phyloP scores from a whole-genome alignment of 2,888 invertebrate species.

The Operophtera brumata region DNA sequence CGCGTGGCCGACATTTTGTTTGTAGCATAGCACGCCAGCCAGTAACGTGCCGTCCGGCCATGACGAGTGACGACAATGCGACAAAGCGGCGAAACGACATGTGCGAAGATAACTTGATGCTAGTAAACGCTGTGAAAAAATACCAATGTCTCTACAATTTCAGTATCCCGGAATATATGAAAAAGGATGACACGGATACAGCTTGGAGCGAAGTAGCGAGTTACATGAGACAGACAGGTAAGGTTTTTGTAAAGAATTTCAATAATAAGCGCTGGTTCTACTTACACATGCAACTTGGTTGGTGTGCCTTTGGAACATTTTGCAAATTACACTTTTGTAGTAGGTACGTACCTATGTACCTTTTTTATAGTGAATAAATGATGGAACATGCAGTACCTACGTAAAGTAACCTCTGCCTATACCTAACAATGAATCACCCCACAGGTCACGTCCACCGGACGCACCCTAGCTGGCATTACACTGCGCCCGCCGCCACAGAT shows the following conservation, averaged over 20 bases:
- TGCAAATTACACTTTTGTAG: too few species aligned
- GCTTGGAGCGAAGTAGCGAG: conserved; percentile 49
- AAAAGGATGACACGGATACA: conserved; percentile 46
- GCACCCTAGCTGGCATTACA: too few species aligned
- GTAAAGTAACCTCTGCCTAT: too few species aligned
- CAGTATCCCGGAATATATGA: conserved; percentile 43
- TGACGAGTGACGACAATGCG: conserved; percentile 31
- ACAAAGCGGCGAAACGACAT: conserved; percentile 29
- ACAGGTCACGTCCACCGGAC: too few species aligned
- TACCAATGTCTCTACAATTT: conserved; percentile 48
- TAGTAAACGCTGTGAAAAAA: conserved; percentile 45
- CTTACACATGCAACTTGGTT: too few species aligned
- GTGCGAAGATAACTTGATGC: conserved; percentile 44
- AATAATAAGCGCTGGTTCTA: too few species aligned
- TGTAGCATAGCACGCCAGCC: conserved; percentile 18
- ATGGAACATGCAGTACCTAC: too few species aligned
- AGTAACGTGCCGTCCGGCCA: conserved; percentile 29
- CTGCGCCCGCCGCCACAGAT: too few species aligned
- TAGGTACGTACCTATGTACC: too few species aligned
- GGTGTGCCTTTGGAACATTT: too few species aligned
- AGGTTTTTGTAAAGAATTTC: conserved; percentile 9
- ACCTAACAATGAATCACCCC: too few species aligned
- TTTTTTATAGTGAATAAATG: too few species aligned
- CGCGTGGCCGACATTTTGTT: conserved; percentile 40
- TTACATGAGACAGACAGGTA: conserved; percentile 42